Conservation (phyloP, 2,888 invertebrate genomes). For the Catocala sponsa region DNA sequence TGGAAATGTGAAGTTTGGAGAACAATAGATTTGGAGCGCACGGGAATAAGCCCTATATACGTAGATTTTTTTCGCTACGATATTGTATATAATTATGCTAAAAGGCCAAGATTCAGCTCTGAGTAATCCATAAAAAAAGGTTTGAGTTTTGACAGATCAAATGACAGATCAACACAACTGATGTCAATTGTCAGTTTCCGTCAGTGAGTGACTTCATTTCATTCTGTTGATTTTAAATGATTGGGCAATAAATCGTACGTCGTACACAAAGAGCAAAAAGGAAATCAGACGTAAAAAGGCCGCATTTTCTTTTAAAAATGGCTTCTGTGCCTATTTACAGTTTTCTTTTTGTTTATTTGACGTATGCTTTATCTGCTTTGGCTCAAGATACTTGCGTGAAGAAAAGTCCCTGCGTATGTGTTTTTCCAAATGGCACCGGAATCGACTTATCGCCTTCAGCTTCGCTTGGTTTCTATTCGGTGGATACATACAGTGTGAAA, state of each 20-base stretch:
- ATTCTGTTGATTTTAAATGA: conserved; percentile 29
- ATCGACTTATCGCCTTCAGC: conserved; percentile 74
- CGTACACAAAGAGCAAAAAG: conserved; percentile 32
- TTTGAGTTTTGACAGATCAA: too few species aligned
- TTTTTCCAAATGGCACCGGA: conserved; percentile 83
- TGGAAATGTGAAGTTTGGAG: too few species aligned
- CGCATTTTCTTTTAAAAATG: conserved; percentile 49
- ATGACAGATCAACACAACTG: not conserved
- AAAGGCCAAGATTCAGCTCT: not conserved
- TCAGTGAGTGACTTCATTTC: conserved; percentile 3
- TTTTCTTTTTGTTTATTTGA: conserved; percentile 51
- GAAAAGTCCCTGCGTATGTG: conserved; percentile 76
- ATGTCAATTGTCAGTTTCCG: not conserved
- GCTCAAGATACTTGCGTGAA: conserved; percentile 68
- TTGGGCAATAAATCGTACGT: conserved; percentile 26
- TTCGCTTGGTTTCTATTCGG: conserved; percentile 64
- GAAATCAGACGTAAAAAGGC: conserved; percentile 11
- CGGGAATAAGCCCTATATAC: too few species aligned
- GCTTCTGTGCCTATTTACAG: conserved; percentile 43
- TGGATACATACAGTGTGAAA: conserved; percentile 59
- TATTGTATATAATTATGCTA: not conserved
- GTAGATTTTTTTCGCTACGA: too few species aligned
- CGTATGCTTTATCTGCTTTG: conserved; percentile 46
- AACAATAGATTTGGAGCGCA: too few species aligned
- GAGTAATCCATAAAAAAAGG: not conserved